Percentiles rank a stretch among this genome's conserved stretches.
phyloP scores from a whole-genome alignment of 2,888 invertebrate genomes.

The Sphecodes monilicornis region DNA sequence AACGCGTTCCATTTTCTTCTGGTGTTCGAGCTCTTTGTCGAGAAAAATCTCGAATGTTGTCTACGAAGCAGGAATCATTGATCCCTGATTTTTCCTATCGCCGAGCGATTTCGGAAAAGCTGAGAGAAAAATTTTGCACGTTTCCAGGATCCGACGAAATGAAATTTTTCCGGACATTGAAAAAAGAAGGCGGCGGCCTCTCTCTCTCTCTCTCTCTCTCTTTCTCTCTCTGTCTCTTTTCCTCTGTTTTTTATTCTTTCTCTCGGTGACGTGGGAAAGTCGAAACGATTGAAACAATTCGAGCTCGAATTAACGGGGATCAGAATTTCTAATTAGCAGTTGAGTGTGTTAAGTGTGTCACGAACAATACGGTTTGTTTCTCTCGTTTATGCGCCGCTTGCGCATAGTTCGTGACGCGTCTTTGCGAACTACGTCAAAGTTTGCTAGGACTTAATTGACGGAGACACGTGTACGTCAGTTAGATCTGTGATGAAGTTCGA shows the following conservation, averaged over 20 bases:
- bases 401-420: constrained; percentile 14
- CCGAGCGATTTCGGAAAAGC: neutral
- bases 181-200: neutral
- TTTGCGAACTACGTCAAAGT: constrained; percentile 53
- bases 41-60: constrained; percentile 30
- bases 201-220: neutral
- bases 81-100: constrained; percentile 23
- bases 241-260: neutral
- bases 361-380: constrained; percentile 48
- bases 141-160: neutral
- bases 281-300: constrained; percentile 30
- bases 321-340: constrained; percentile 46
- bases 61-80: constrained; percentile 36
- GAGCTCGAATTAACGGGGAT: constrained; percentile 18
- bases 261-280: neutral
- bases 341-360: constrained; percentile 27
- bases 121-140: constrained; percentile 17
- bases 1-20: constrained; percentile 5
- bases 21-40: constrained; percentile 16
- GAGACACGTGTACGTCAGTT: neutral
- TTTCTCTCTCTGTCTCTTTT: neutral
- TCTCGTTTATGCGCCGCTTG: constrained; percentile 51
- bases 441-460: constrained; percentile 45
- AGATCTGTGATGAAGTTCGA: too few relatives aligned
- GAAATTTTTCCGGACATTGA: constrained; percentile 10